phyloP scores from a whole-genome alignment of 2,797 vertebrate species.

The Mormyrus hasselquistii region DNA sequence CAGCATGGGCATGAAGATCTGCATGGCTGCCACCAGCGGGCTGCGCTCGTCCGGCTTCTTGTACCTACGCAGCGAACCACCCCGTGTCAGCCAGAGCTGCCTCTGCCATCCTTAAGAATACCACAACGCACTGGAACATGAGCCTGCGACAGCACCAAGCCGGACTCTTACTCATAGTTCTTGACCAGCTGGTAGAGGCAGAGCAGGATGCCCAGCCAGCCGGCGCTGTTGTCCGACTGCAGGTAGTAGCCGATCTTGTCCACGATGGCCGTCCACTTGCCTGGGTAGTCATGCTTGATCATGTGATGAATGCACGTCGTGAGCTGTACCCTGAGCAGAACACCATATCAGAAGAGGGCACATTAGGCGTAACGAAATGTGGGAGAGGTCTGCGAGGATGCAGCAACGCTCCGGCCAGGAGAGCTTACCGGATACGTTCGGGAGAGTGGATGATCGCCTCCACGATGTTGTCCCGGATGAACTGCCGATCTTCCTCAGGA shows the following conservation, averaged over 20 bases:
- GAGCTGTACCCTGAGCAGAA: conserved; percentile 80
- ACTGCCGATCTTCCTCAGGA: conserved; percentile 90
- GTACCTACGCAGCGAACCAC: conserved; percentile 64
- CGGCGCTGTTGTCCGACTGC: conserved; percentile 90
- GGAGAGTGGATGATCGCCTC: conserved; percentile 98
- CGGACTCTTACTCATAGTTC: conserved; percentile 88
- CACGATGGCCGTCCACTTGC: conserved; percentile 92
- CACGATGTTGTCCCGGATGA: conserved; percentile 95
- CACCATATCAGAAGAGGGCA: background rate
- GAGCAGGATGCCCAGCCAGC: conserved; percentile 95
- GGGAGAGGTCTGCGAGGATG: background rate
- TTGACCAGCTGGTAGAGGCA: conserved; percentile 98
- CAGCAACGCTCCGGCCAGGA: background rate
- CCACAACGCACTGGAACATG: background rate
- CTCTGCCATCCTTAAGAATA: background rate
- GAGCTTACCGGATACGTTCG: conserved; percentile 86
- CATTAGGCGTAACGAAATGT: background rate
- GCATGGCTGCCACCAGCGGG: conserved; percentile 95
- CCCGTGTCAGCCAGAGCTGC: background rate
- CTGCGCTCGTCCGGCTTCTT: conserved; percentile 95
- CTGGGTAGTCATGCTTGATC: conserved; percentile 97
- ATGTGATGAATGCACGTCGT: conserved; percentile 98
- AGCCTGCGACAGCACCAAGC: background rate
- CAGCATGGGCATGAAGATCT: conserved; percentile 95
- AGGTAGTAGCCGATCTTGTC: conserved; percentile 98